phyloP scores from a whole-genome alignment of 2,797 vertebrate genomes.

The Oreochromis grahami region DNA sequence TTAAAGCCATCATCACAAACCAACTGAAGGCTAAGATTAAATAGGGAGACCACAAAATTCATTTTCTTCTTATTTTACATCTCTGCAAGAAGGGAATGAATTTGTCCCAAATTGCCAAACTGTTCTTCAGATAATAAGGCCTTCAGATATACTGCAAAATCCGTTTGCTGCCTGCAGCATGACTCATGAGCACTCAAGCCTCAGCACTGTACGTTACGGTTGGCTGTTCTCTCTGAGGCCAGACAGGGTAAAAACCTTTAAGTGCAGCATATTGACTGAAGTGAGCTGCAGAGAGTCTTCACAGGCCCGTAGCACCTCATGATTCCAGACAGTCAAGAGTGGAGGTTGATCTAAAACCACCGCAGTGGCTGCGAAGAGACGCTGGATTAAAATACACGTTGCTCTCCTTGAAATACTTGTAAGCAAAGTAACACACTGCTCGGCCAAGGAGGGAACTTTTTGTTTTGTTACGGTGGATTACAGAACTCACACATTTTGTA shows the following conservation, averaged over 20 bases:
- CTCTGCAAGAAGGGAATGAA: background rate
- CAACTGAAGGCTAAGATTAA: background rate
- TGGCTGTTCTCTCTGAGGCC: background rate
- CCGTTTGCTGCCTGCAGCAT: background rate
- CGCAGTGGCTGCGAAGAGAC: background rate
- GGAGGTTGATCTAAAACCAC: background rate
- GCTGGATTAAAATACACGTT: background rate
- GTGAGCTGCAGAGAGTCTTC: slow-evolving; percentile 16
- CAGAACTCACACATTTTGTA: background rate
- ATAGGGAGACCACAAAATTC: background rate
- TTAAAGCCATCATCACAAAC: background rate
- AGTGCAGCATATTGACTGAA: slow-evolving; percentile 16
- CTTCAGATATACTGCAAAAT: background rate
- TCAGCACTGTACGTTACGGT: background rate
- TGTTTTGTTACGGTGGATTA: background rate
- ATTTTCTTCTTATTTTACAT: background rate
- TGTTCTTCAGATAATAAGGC: background rate
- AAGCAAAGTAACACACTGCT: background rate
- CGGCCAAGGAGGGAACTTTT: background rate
- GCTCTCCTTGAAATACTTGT: background rate
- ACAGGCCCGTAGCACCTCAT: background rate
- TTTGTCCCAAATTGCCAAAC: background rate
- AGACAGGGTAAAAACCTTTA: slow-evolving; percentile 6
- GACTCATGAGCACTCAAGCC: background rate
- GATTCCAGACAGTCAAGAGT: background rate